phyloP scores from a whole-genome alignment of 1,140 invertebrate species.

The Saccostrea cuccullata region DNA sequence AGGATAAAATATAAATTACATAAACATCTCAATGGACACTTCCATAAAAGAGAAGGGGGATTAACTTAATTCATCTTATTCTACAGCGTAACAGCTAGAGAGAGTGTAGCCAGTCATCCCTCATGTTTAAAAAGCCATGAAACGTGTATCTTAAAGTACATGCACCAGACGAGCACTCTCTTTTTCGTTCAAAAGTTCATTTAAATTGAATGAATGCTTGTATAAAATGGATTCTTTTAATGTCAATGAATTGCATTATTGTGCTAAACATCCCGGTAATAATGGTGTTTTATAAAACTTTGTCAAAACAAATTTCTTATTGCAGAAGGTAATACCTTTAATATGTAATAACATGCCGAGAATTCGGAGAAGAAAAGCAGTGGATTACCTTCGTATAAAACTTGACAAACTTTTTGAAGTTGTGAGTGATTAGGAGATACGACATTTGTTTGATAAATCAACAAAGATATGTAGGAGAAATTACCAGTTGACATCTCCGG shows the following conservation, averaged over 20 bases:
- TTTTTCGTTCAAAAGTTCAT: neutral
- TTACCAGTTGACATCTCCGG: neutral
- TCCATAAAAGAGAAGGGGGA: neutral
- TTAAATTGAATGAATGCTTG: neutral
- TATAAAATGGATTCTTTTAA: slow-evolving; percentile 5
- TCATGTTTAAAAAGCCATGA: neutral
- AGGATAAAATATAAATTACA: too few relatives aligned
- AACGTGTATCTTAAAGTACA: neutral
- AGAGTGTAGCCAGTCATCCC: neutral
- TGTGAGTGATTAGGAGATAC: neutral
- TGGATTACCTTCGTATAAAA: neutral
- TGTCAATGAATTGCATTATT: slow-evolving; percentile 26
- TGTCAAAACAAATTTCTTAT: slow-evolving; percentile 27
- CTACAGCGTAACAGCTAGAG: neutral
- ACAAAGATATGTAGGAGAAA: neutral
- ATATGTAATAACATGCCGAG: neutral
- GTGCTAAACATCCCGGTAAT: neutral
- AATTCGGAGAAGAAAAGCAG: neutral
- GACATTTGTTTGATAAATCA: neutral
- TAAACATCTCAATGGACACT: neutral
- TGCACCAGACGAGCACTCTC: neutral
- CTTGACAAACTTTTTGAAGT: neutral
- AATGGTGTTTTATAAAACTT: slow-evolving; percentile 31
- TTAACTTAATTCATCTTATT: neutral
- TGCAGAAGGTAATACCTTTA: neutral